Percentiles rank a stretch among this genome's conserved stretches.
These are phyloP conservation scores for Trachelus iudaicus DNA, from an alignment of 2,888 invertebrate species.

Conservation along the genomic window DNA sequence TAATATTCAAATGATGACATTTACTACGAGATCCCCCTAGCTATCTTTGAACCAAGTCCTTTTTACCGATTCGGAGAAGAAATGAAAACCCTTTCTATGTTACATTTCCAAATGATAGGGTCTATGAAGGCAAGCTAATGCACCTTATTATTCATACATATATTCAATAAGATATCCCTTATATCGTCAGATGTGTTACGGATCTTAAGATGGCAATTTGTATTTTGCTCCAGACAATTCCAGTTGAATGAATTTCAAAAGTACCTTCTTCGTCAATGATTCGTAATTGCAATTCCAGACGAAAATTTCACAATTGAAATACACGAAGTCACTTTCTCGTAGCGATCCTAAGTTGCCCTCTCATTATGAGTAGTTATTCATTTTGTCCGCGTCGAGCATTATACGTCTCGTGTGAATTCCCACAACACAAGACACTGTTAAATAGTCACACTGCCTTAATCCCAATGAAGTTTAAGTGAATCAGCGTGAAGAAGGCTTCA, in stretches of 20 bases:
- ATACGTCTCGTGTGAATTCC: background rate
- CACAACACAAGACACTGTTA: background rate
- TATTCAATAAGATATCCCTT: background rate
- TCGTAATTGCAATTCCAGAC: background rate
- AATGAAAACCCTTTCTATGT: background rate
- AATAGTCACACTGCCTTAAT: background rate
- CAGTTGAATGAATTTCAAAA: background rate
- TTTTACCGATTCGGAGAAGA: background rate
- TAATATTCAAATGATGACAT: background rate
- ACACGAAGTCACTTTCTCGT: background rate
- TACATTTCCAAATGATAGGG: background rate
- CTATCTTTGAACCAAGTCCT: background rate
- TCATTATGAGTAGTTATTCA: background rate
- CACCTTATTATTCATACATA: background rate
- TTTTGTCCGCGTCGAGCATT: background rate
- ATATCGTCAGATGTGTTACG: background rate
- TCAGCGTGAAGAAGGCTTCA: conserved; percentile 50
- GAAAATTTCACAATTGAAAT: background rate
- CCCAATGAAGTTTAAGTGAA: background rate
- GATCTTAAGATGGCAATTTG: background rate
- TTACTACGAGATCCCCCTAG: background rate
- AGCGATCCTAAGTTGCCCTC: background rate
- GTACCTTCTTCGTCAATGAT: background rate
- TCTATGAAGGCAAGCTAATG: background rate
- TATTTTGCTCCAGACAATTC: background rate